Conservation (phyloP, 2,888 invertebrate species). For the Lamproptera curius region DNA sequence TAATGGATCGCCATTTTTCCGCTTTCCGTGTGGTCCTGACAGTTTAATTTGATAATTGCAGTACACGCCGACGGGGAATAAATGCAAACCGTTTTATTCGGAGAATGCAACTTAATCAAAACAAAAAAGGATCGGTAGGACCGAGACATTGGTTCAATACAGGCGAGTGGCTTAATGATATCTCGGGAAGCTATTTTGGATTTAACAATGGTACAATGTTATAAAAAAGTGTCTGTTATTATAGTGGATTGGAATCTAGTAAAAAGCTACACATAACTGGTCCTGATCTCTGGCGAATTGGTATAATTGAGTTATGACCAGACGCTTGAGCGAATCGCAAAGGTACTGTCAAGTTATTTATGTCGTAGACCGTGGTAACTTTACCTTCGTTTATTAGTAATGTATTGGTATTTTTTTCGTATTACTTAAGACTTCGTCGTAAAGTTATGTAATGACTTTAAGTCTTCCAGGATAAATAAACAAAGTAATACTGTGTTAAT, state of each 20-base stretch:
- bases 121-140: constrained; percentile 8
- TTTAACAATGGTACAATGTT: not conserved
- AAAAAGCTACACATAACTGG: not conserved
- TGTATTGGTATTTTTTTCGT: not conserved
- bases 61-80: constrained; percentile 8
- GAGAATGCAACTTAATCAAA: constrained; percentile 7
- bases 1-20: constrained; percentile 7
- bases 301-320: not conserved
- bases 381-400: not conserved
- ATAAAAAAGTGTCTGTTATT: not conserved
- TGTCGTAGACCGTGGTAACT: not conserved
- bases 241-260: not conserved
- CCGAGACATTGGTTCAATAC: constrained; percentile 4
- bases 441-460: no score
- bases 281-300: not conserved
- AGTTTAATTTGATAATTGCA: constrained; percentile 30
- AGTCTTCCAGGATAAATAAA: no score
- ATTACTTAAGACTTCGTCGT: no score
- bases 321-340: not conserved
- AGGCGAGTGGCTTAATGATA: constrained; percentile 3
- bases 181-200: constrained; percentile 9
- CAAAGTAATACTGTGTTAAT: no score
- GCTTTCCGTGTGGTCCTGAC: constrained; percentile 23
- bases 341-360: not conserved
- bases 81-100: constrained; percentile 6